phyloP scores from a whole-genome alignment of 64 coral and sea anemone genomes.

The Dendrophyllia cribrosa region DNA sequence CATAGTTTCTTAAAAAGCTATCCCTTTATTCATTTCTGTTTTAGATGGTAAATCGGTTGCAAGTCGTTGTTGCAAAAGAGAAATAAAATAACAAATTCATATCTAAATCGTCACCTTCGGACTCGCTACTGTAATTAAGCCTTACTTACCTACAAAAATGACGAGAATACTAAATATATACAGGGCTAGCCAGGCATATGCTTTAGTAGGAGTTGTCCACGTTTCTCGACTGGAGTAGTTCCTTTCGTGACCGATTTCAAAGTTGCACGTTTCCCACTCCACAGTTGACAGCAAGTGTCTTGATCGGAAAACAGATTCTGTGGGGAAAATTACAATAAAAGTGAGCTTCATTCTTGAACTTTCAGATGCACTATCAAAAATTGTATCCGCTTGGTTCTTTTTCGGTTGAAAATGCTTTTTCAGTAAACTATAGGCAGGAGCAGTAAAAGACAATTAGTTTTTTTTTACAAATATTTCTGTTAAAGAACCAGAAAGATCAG shows the following conservation, averaged over 20 bases:
- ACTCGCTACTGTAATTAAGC: no score
- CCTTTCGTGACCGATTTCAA: slow-evolving; percentile 85
- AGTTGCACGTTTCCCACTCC: slow-evolving; percentile 98
- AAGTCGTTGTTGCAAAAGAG: no score
- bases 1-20: no score
- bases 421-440: not conserved
- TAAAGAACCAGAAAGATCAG: no score
- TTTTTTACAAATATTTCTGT: no score
- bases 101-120: no score
- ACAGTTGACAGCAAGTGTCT: slow-evolving; percentile 82
- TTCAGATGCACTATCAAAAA: not conserved
- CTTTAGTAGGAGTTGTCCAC: slow-evolving; percentile 62
- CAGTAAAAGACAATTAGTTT: no score
- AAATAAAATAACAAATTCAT: no score
- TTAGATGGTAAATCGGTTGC: no score
- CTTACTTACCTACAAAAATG: slow-evolving; percentile 93
- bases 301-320: slow-evolving; percentile 50
- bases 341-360: not conserved
- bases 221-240: slow-evolving; percentile 81
- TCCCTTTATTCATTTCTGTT: no score
- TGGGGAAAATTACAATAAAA: not conserved
- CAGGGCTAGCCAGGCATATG: slow-evolving; percentile 89
- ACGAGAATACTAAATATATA: slow-evolving; percentile 87
- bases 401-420: not conserved
- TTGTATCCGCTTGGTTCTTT: not conserved